phyloP scores from a whole-genome alignment of 2,888 invertebrate species.

The Hydrotaea cyrtoneurina region DNA sequence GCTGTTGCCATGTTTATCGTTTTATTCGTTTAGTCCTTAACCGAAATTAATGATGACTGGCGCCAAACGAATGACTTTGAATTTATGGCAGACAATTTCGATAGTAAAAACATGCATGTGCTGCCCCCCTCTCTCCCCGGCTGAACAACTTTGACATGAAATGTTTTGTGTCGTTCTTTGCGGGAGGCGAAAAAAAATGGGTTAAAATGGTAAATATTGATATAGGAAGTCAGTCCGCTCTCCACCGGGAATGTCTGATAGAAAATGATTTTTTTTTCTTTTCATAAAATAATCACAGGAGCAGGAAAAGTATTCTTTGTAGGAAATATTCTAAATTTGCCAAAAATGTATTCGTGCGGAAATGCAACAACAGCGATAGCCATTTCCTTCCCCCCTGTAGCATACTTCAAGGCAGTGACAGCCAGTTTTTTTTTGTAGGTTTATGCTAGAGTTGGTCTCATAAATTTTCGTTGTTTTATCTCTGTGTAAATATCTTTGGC shows the following conservation, averaged over 20 bases:
- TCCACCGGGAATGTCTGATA: too few relatives aligned
- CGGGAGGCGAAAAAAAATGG: slow-evolving; percentile 5
- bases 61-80: slow-evolving; percentile 57
- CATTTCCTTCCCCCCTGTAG: slow-evolving; percentile 4
- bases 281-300: background rate
- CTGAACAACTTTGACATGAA: background rate
- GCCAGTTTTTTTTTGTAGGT: background rate
- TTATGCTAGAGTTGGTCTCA: background rate
- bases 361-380: slow-evolving; percentile 11
- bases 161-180: too few relatives aligned
- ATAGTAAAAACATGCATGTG: slow-evolving; percentile 36
- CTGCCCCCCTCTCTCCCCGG: background rate
- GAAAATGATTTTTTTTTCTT: background rate
- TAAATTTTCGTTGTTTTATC: slow-evolving; percentile 4
- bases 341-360: slow-evolving; percentile 36
- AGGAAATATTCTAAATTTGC: slow-evolving; percentile 16
- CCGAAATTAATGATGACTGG: slow-evolving; percentile 59
- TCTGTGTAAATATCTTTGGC: background rate
- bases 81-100: slow-evolving; percentile 59
- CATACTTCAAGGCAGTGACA: background rate
- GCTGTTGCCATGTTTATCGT: slow-evolving; percentile 17
- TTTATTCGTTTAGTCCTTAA: slow-evolving; percentile 29
- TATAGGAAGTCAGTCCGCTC: background rate
- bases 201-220: slow-evolving; percentile 8
- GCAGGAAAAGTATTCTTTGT: background rate